A percentile compares a stretch with the other conserved stretches of the same genome.
These are phyloP conservation scores for Sciaenops ocellatus DNA, from an alignment of 2,797 vertebrate species.

Conservation along the genomic window DNA sequence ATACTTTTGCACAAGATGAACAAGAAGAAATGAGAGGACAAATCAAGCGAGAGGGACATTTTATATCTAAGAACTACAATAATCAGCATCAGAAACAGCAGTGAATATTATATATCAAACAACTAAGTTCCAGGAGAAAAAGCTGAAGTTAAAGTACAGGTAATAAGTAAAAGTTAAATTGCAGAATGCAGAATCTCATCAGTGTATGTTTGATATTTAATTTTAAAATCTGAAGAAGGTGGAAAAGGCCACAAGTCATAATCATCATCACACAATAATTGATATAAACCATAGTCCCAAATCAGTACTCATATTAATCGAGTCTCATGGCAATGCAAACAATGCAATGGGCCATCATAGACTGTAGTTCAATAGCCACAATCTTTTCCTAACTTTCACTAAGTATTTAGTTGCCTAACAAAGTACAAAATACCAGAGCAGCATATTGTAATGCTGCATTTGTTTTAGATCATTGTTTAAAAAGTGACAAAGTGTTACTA, in stretches of 20 bases:
- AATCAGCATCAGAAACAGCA: neutral
- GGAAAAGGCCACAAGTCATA: neutral
- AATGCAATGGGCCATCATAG: neutral
- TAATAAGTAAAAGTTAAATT: neutral
- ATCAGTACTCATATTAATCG: neutral
- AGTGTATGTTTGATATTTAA: neutral
- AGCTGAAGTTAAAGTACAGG: neutral
- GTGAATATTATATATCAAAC: neutral
- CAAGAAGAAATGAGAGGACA: neutral
- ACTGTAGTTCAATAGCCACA: no score
- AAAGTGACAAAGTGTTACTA: neutral
- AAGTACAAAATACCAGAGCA: no score
- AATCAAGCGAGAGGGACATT: neutral
- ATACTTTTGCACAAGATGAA: neutral
- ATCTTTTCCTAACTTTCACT: no score
- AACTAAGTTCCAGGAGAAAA: neutral
- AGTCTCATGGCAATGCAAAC: neutral
- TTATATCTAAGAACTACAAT: neutral
- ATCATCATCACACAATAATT: neutral
- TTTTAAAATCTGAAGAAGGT: neutral
- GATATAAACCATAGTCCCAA: neutral
- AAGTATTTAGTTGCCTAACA: no score
- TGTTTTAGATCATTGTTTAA: neutral
- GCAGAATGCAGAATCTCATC: neutral
- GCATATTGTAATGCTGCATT: neutral